A percentile compares a stretch with the other conserved stretches of the same genome.
Evolutionary conservation across 2,113 vertebrate genomes (phyloP).

Genomic region (Pycnonotus jocosus): DNA sequence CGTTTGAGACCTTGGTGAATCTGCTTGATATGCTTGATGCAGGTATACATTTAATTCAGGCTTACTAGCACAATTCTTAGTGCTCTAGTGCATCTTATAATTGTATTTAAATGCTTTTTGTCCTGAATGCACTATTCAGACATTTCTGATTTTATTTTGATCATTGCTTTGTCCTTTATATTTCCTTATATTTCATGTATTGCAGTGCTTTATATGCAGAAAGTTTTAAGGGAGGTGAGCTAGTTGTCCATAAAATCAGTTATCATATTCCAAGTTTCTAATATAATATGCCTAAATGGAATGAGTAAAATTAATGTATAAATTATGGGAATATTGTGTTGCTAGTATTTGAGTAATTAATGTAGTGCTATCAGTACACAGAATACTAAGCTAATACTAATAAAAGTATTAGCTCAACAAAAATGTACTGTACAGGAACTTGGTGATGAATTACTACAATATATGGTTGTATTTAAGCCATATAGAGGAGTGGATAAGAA

Average conservation of each 20-base stretch:
- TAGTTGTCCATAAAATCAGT: neutral
- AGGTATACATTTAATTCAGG: conserved; percentile 66
- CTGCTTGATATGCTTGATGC: conserved; percentile 87
- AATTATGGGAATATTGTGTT: neutral
- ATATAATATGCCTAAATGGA: neutral
- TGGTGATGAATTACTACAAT: neutral
- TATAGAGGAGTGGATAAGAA: neutral
- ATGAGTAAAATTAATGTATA: neutral
- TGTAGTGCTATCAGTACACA: neutral
- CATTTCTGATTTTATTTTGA: neutral
- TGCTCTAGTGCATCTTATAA: neutral
- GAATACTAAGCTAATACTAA: no score
- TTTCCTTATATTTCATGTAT: neutral
- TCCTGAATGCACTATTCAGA: neutral
- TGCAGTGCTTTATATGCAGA: neutral
- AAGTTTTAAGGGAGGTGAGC: neutral
- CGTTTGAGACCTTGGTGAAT: conserved; percentile 89
- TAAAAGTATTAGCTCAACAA: neutral
- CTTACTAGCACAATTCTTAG: neutral
- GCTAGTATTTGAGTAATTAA: neutral
- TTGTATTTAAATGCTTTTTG: neutral
- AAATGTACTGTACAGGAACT: neutral
- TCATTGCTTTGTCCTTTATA: neutral
- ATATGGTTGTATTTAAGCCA: neutral
- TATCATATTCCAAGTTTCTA: neutral